phyloP scores from a whole-genome alignment of 2,888 invertebrate genomes.

The Phrixothrix hirtus region DNA sequence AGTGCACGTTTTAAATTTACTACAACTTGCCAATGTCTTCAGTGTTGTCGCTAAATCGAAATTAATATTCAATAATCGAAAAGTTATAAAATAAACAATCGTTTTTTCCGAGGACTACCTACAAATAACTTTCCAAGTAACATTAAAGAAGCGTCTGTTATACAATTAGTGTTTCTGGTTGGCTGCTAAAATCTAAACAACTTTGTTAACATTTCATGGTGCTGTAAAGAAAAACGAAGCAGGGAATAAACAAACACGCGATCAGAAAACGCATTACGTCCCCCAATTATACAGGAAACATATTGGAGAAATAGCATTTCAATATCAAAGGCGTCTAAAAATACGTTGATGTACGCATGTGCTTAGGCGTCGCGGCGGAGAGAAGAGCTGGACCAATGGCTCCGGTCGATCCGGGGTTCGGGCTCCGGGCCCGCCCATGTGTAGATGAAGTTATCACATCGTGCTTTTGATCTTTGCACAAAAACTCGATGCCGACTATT shows the following conservation, averaged over 20 bases:
- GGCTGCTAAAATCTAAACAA: slow-evolving; percentile 11
- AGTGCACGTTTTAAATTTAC: too few species aligned
- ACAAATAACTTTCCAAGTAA: background rate
- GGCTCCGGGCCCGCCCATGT: slow-evolving; percentile 52
- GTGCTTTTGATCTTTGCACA: slow-evolving; percentile 48
- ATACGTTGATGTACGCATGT: slow-evolving; percentile 42
- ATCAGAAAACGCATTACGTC: slow-evolving; percentile 45
- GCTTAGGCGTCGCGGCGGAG: slow-evolving; percentile 42
- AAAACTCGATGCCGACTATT: slow-evolving; percentile 47
- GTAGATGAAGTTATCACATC: slow-evolving; percentile 55
- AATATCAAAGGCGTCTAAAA: slow-evolving; percentile 49
- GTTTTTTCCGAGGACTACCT: too few species aligned
- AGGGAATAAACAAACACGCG: slow-evolving; percentile 26
- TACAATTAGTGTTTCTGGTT: slow-evolving; percentile 6
- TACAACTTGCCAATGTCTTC: too few species aligned
- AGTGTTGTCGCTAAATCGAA: too few species aligned
- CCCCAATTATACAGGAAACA: slow-evolving; percentile 51
- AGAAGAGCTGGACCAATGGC: slow-evolving; percentile 48
- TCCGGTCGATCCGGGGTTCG: slow-evolving; percentile 53
- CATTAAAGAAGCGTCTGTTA: background rate
- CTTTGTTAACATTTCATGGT: slow-evolving; percentile 10
- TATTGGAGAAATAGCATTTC: slow-evolving; percentile 48
- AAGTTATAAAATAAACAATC: background rate
- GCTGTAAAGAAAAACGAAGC: slow-evolving; percentile 10
- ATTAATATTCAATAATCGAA: too few species aligned